Percentiles rank a stretch among this genome's conserved stretches.
Evolutionary conservation across 2,888 invertebrate species (phyloP).

Genomic region (Hypsopygia costalis): DNA sequence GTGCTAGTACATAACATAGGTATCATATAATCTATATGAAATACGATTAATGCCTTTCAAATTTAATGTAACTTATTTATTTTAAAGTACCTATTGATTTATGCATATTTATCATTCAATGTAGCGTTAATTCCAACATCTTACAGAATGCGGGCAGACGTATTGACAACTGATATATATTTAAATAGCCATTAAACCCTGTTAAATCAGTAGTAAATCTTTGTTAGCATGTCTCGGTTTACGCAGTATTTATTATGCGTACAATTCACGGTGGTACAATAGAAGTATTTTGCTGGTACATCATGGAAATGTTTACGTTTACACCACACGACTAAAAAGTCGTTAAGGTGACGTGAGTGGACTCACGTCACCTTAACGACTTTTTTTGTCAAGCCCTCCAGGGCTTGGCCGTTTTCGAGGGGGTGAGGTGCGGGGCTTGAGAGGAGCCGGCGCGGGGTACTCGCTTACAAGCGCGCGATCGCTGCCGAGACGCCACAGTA

Average conservation of each 20-base stretch:
- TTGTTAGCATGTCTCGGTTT: constrained; percentile 52
- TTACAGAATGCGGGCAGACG: constrained; percentile 52
- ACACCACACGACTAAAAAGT: constrained; percentile 18
- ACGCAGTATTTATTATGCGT: constrained; percentile 62
- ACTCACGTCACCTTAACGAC: no score
- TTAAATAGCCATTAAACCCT: constrained; percentile 53
- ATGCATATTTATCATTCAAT: constrained; percentile 24
- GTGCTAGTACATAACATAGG: no score
- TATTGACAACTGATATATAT: constrained; percentile 61
- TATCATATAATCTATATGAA: no score
- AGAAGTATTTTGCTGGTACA: constrained; percentile 32
- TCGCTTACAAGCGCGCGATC: no score
- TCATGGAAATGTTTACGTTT: constrained; percentile 21
- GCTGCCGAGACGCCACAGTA: no score
- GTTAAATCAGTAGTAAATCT: constrained; percentile 56
- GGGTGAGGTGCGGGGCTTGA: no score
- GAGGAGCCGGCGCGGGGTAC: no score
- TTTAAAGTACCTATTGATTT: constrained; percentile 30
- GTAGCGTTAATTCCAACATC: constrained; percentile 23
- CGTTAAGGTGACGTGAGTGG: no score
- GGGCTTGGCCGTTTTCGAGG: no score
- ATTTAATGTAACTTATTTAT: no score
- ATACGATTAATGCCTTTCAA: no score
- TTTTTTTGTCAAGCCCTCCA: no score
- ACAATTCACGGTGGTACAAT: constrained; percentile 43